Percentiles rank a stretch among this genome's conserved stretches.
Evolutionary conservation across 2,113 vertebrate genomes (phyloP).

Genomic region (Rhipidura dahli): DNA sequence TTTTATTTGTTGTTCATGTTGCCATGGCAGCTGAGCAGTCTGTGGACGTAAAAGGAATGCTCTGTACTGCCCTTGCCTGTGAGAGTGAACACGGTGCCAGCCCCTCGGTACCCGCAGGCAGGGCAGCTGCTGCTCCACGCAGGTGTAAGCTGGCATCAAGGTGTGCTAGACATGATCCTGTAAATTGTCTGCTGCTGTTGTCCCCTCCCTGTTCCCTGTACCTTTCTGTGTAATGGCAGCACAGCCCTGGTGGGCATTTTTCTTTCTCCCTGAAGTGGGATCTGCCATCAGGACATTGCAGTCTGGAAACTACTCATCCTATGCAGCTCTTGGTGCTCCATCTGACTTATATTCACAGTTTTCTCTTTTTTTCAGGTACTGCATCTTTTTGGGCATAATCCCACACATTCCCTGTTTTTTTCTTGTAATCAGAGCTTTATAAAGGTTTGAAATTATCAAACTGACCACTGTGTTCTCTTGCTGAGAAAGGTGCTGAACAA

Average conservation of each 20-base stretch:
- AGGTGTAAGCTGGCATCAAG: background rate
- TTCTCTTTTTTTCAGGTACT: background rate
- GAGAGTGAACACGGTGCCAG: fast-evolving
- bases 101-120: fast-evolving
- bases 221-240: background rate
- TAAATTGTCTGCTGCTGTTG: background rate
- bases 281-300: background rate
- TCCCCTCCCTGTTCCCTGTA: background rate
- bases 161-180: background rate
- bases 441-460: background rate
- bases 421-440: background rate
- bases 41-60: background rate
- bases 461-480: background rate
- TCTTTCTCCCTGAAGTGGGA: background rate
- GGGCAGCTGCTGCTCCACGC: background rate
- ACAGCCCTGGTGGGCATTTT: background rate
- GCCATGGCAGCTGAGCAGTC: background rate
- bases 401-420: background rate
- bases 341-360: background rate
- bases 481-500: background rate
- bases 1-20: background rate
- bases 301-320: background rate
- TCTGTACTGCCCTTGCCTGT: background rate
- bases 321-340: background rate
- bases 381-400: background rate